Conservation (phyloP, 1,140 invertebrate species). For the Drosophila repletoides region DNA sequence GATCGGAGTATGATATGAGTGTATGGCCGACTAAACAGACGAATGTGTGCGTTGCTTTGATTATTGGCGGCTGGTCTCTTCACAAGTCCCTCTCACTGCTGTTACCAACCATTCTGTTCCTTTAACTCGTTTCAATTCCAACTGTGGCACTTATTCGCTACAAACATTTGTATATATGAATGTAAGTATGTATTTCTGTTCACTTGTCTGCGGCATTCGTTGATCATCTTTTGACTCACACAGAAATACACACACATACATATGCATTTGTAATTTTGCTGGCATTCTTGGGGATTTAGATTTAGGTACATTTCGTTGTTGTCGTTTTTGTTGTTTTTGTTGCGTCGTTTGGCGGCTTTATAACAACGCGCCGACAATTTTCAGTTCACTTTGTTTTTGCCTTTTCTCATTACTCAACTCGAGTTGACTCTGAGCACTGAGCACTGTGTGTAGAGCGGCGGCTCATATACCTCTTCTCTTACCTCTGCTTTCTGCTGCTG, state of each 20-base stretch:
- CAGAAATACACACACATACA: conserved; percentile 3
- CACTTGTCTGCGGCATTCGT: conserved; percentile 34
- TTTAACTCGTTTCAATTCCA: conserved; percentile 43
- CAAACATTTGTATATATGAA: background rate
- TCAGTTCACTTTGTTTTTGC: conserved; percentile 49
- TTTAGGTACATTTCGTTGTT: conserved; percentile 35
- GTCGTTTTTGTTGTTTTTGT: background rate
- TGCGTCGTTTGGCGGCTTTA: conserved; percentile 40
- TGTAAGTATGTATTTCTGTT: conserved; percentile 34
- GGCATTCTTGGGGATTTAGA: conserved; percentile 52
- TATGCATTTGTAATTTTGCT: conserved; percentile 33
- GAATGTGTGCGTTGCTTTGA: conserved; percentile 13
- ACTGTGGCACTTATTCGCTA: conserved; percentile 29
- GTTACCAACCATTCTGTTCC: no score
- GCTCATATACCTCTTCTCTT: conserved; percentile 11
- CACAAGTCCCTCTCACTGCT: no score
- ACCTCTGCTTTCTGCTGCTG: conserved; percentile 13
- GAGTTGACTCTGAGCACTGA: conserved; percentile 40
- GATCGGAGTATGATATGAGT: background rate
- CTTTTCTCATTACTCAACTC: conserved; percentile 51
- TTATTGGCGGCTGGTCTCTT: conserved; percentile 19
- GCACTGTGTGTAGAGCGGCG: background rate
- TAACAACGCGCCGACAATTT: conserved; percentile 51
- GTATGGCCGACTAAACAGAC: background rate
- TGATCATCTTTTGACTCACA: conserved; percentile 38